Evolutionary conservation across 2,888 invertebrate genomes (phyloP), one percentile per base, ranked within the genome.

Genomic region (Pseudoips prasinana): DNA sequence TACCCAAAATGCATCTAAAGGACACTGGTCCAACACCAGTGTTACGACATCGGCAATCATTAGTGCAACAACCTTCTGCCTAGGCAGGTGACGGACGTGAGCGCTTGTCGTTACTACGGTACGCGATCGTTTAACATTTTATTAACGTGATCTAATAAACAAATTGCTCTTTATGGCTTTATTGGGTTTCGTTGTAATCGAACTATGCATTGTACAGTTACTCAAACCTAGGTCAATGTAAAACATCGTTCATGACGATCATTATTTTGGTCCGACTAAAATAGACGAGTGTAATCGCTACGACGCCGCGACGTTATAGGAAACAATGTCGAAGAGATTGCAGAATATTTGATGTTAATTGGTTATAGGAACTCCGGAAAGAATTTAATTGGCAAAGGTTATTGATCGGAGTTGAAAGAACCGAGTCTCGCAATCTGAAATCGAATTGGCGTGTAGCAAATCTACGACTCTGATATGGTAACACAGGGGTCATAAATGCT

Each of bases 1-100:
- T 78, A 80, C 71, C 76, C 74, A 79, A 86, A 87, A 81, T 82
- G 71, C 69, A 78, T 72, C 68, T 77, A 83, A 86, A 85, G 78
- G 85, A 86, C 84, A 82, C 77, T 64, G 68, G 77, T 74, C 72
- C 69, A 71, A 66, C 70, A 73, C 64, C 64, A 65, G 68, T 61
- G 71, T 86, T 87, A 76, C 84, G 68, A 82, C 72, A 85, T 60
- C 60, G 52, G 62, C 72, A 58, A 76, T 77, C 73, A 70, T 69
- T 72, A 78, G 81, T 78, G 74, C 85, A 83, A 80, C 66, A 81
- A 85, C 85, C 83, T 84, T 73, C 64, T 69, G 58, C 68, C 65
- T 70, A 67, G 64, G 53, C 58, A 60, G 64, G 67, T 69, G 72
- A 71, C 70, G 68, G 51, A 71, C 68, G 58, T 42, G 54, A 59